A percentile compares a stretch with the other conserved stretches of the same genome.
Conservation (phyloP, 35 echinoderm and acorn worm species). For the Eucidaris tribuloides region DNA sequence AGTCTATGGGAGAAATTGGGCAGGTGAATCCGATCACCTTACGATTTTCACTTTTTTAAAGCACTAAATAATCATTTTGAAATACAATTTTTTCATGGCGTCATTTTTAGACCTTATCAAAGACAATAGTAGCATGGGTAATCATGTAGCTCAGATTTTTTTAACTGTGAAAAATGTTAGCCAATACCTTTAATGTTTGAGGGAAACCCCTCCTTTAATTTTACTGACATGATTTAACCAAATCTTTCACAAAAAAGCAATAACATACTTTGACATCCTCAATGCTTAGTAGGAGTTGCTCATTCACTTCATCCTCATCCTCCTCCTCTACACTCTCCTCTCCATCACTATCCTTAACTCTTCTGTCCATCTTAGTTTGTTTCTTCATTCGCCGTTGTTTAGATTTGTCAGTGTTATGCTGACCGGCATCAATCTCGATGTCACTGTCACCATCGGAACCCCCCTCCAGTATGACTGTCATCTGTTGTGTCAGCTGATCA, state of each 20-base stretch:
- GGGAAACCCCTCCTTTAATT: too few relatives aligned
- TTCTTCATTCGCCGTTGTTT: background rate
- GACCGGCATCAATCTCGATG: slow-evolving; percentile 58
- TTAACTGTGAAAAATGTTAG: background rate
- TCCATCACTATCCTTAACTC: background rate
- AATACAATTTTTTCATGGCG: background rate
- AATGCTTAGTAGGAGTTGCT: slow-evolving; percentile 85
- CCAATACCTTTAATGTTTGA: background rate
- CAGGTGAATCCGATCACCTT: too few relatives aligned
- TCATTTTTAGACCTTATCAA: background rate
- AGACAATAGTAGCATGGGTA: background rate
- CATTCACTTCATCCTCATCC: slow-evolving; percentile 39
- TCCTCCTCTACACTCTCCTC: slow-evolving; percentile 50
- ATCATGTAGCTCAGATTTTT: background rate
- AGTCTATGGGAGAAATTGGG: too few relatives aligned
- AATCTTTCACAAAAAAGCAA: too few relatives aligned
- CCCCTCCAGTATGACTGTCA: slow-evolving; percentile 75
- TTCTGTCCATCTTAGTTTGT: slow-evolving; percentile 19
- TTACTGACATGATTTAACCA: too few relatives aligned
- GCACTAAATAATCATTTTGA: background rate
- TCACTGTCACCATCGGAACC: slow-evolving; percentile 75
- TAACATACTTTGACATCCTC: slow-evolving; percentile 86
- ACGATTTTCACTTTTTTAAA: background rate
- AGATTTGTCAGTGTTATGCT: slow-evolving; percentile 21
- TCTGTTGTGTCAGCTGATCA: slow-evolving; percentile 51